phyloP scores from a whole-genome alignment of 2,113 vertebrate genomes.

The Oryzias celebensis region DNA sequence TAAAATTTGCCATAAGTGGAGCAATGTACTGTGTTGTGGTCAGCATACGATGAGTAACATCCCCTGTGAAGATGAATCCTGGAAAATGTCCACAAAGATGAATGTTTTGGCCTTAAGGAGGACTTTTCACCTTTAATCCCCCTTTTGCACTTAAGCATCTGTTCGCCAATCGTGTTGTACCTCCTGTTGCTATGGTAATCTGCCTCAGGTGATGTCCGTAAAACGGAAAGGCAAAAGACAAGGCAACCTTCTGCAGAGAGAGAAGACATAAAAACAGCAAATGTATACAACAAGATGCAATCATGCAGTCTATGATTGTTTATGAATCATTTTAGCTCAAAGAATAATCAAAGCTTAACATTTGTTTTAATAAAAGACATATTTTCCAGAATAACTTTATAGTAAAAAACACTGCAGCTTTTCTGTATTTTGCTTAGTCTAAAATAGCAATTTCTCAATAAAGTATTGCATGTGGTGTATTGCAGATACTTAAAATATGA shows the following conservation, averaged over 20 bases:
- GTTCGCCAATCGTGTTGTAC: constrained; percentile 63
- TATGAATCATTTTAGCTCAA: no score
- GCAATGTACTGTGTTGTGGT: constrained; percentile 90
- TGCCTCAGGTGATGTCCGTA: constrained; percentile 89
- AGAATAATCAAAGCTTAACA: no score
- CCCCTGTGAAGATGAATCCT: constrained; percentile 92
- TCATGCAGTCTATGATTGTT: no score
- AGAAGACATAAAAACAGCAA: not conserved
- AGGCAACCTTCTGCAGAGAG: constrained; percentile 78
- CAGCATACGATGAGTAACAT: constrained; percentile 87
- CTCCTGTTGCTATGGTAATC: constrained; percentile 91
- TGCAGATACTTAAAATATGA: no score
- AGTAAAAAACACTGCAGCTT: no score
- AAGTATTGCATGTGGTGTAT: no score
- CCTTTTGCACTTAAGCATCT: constrained; percentile 32
- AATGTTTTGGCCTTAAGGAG: constrained; percentile 6
- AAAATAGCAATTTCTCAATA: no score
- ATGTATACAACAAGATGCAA: no score
- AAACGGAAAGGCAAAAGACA: constrained; percentile 93
- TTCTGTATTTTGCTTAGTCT: no score
- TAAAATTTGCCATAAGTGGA: constrained; percentile 94
- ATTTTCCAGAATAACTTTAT: no score
- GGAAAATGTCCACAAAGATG: constrained; percentile 28
- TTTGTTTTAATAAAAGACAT: no score
- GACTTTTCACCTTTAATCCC: constrained; percentile 1